Conservation (phyloP, 2,797 vertebrate genomes). For the Pseudocheirus occidentalis region DNA sequence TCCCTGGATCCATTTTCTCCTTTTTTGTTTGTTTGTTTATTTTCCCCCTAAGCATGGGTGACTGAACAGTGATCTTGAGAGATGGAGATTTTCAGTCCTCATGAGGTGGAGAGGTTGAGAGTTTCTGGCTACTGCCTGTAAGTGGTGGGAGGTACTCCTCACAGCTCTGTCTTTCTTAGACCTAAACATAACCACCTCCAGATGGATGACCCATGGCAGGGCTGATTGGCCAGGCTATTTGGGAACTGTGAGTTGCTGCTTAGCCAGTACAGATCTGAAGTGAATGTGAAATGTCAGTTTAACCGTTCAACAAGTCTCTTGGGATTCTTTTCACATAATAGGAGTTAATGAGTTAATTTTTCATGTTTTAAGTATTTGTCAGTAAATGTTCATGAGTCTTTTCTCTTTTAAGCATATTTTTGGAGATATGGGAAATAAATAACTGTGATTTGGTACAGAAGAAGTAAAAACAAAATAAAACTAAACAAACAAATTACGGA, state of each 20-base stretch:
- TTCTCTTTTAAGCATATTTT: background rate
- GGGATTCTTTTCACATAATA: background rate
- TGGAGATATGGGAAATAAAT: background rate
- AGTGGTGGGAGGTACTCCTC: background rate
- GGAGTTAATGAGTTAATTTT: background rate
- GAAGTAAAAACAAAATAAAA: background rate
- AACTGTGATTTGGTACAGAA: background rate
- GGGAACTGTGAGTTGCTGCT: background rate
- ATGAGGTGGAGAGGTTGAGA: background rate
- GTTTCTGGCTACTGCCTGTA: background rate
- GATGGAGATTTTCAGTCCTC: background rate
- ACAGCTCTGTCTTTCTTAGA: background rate
- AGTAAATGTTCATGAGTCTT: background rate
- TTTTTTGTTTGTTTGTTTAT: background rate
- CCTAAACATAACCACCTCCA: background rate
- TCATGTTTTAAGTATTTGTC: background rate
- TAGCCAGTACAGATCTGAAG: background rate
- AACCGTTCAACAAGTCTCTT: background rate
- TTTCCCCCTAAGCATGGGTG: background rate
- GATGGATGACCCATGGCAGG: background rate
- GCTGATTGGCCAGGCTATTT: background rate
- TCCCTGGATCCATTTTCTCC: background rate
- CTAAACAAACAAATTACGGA: background rate
- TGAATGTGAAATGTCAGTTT: background rate
- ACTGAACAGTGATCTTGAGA: background rate